Evolutionary conservation across 2,888 invertebrate genomes (phyloP).

Genomic region (Mimumesa dahlbomi): DNA sequence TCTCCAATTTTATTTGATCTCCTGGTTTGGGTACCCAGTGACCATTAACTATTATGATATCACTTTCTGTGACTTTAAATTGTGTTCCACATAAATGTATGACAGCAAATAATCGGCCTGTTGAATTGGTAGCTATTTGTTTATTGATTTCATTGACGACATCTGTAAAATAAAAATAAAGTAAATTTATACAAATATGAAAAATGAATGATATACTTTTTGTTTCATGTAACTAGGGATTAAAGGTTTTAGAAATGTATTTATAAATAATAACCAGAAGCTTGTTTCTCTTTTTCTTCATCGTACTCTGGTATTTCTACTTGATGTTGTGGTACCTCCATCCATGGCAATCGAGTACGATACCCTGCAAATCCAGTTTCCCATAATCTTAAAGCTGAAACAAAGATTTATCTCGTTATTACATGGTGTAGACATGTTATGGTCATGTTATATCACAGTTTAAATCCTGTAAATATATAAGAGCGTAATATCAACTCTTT

Average conservation of each 20-base stretch:
- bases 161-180: conserved; percentile 72
- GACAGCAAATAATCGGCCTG: conserved; percentile 89
- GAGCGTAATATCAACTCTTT: too few relatives aligned
- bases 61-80: conserved; percentile 92
- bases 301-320: conserved; percentile 62
- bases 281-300: conserved; percentile 65
- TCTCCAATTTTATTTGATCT: conserved; percentile 90
- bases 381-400: conserved; percentile 46
- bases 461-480: too few relatives aligned
- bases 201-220: too few relatives aligned
- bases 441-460: too few relatives aligned
- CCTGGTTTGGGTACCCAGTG: conserved; percentile 92
- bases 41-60: conserved; percentile 90
- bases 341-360: conserved; percentile 66
- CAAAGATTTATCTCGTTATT: background rate
- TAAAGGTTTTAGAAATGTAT: too few relatives aligned
- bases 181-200: background rate
- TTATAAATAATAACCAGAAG: conserved; percentile 56
- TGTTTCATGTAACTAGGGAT: too few relatives aligned
- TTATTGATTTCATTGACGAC: conserved; percentile 85
- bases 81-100: conserved; percentile 91
- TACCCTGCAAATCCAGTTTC: conserved; percentile 41
- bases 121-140: conserved; percentile 82
- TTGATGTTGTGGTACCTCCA: conserved; percentile 57
- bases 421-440: too few relatives aligned